Base-by-base conservation (phyloP, 2,797 vertebrate species). In the Cyprinella venusta region DNA sequence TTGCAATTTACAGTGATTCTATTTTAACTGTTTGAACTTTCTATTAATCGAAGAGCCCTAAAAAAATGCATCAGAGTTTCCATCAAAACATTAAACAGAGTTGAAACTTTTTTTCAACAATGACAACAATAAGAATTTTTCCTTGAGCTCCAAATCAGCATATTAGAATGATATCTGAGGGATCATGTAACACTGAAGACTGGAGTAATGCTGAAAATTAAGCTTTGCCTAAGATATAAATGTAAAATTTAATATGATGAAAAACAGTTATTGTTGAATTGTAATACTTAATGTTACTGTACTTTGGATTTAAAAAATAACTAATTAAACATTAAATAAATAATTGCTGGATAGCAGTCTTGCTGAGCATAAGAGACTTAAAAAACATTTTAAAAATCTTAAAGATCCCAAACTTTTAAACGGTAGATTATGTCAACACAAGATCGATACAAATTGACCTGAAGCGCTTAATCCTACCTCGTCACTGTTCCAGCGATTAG, bases 401-500 rank as follows among this genome's bases (percentile, higher is more conserved):
- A 2, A 6, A 3, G 8, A 19, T 6, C 56, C 56, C 56, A 59
- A 26, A 61, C 59, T 6, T 61, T 61, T 61, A 26, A 26, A 6
- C 1, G 0, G 56, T 13, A n/a, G 52, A n/a, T 21, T 59, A 16
- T 30, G 24, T 30, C 13, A 61, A 30, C 26, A 63, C 12, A 63
- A 30, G 13, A 63, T 30, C 7, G 6, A 30, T 63, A 30, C 16
- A 30, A 63, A 63, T 18, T 61, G n/a, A 69, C 48, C 15, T n/a
- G 68, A 7, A 26, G 38, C 21, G 15, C 18, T 54, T 8, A n/a
- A 69, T 83, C 63, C 94, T 88, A 99, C 98, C 94, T 99, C 98
- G 83, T 99, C 97, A 6, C 97, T 96, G 90, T 98, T 98, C 98
- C 98, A 99, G 63, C 98, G 95, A 90, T 99, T 98, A 0, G 97